Evolutionary conservation across 2,888 invertebrate species (phyloP).

Genomic region (Tryphoninae sp.): DNA sequence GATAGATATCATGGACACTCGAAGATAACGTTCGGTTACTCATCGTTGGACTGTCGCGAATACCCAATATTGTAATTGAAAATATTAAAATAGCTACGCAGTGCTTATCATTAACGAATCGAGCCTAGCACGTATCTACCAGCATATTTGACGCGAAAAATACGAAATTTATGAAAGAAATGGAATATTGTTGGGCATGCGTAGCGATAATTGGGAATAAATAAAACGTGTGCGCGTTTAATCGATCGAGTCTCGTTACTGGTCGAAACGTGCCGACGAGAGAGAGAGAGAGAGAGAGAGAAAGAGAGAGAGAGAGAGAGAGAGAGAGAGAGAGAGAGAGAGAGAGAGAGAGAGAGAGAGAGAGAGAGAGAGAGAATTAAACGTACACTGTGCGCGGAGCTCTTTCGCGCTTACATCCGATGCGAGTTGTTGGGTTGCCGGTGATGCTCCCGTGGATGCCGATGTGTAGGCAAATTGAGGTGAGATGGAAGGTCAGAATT

Average conservation of each 20-base stretch:
- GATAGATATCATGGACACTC: no score
- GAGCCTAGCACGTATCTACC: background rate
- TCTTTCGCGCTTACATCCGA: conserved; percentile 50
- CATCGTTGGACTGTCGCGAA: background rate
- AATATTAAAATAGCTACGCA: background rate
- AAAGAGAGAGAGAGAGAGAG: conserved; percentile 1
- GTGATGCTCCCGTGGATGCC: conserved; percentile 75
- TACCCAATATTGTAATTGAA: background rate
- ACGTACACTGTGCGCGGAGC: conserved; percentile 56
- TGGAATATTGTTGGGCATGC: conserved; percentile 14
- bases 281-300: conserved; percentile 49
- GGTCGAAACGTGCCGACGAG: conserved; percentile 19
- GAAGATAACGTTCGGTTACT: no score
- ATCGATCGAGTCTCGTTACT: conserved; percentile 65
- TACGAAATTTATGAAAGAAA: conserved; percentile 36
- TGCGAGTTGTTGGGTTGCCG: conserved; percentile 54
- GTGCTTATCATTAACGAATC: background rate
- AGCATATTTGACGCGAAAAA: background rate
- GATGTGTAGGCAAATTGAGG: conserved; percentile 81
- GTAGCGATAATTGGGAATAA: conserved; percentile 58
- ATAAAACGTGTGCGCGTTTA: conserved; percentile 62
- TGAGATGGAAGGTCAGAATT: conserved; percentile 81
- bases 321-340: no score
- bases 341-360: background rate
- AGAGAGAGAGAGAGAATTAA: conserved; percentile 8